Conservation (phyloP, 1,140 invertebrate species). For the Hylaeus volcanicus region DNA sequence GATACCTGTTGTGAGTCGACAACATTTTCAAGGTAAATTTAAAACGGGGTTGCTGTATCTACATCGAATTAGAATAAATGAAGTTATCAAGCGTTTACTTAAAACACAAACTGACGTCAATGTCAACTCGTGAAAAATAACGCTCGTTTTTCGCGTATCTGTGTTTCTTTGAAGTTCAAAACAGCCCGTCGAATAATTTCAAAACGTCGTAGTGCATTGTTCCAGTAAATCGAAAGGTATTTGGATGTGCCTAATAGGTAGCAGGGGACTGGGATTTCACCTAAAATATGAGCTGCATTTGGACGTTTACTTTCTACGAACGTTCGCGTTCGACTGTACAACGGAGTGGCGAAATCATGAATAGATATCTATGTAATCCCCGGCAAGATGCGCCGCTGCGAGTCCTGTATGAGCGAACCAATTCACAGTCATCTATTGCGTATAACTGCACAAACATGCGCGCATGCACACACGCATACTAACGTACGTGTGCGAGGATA, state of each 20-base stretch:
- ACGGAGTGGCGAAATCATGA: slow-evolving; percentile 43
- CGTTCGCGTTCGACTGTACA: slow-evolving; percentile 38
- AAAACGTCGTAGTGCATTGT: no score
- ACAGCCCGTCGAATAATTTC: neutral
- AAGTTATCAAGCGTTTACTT: no score
- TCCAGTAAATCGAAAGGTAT: neutral
- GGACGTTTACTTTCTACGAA: slow-evolving; percentile 47
- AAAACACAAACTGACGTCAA: no score
- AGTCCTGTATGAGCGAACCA: slow-evolving; percentile 51
- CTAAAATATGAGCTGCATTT: slow-evolving; percentile 44
- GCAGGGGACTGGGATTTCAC: slow-evolving; percentile 21
- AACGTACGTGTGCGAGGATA: slow-evolving; percentile 9
- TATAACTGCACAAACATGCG: slow-evolving; percentile 12
- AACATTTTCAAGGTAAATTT: neutral
- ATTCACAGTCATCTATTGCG: slow-evolving; percentile 51
- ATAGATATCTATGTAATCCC: slow-evolving; percentile 51
- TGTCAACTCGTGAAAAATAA: no score
- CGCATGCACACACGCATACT: neutral
- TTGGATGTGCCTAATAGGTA: neutral
- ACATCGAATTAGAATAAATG: no score
- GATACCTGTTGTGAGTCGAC: neutral
- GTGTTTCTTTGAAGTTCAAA: neutral
- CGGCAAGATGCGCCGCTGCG: slow-evolving; percentile 37
- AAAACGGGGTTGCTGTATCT: no score
- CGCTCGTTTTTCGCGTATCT: no score